Percentiles rank a stretch among this genome's conserved stretches.
These are phyloP conservation scores for Conus canariensis DNA, from an alignment of 2,888 invertebrate species.

Conservation along the genomic window DNA sequence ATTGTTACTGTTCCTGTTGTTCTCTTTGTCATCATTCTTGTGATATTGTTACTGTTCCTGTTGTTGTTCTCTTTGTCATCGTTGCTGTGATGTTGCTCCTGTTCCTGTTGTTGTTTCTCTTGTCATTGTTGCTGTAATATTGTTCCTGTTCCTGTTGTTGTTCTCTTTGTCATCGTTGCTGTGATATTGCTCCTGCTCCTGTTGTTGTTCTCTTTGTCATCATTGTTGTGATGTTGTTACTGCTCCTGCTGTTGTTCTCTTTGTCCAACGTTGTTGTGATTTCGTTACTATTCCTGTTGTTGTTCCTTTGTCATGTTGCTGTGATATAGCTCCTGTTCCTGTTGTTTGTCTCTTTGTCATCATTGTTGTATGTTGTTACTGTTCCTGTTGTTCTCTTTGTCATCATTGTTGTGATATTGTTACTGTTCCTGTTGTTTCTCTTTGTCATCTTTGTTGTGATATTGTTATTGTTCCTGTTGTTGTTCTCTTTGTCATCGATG, in stretches of 20 bases:
- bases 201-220: neutral
- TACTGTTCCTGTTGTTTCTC: neutral
- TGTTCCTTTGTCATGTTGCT: neutral
- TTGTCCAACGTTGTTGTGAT: too few species aligned
- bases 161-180: neutral
- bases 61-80: neutral
- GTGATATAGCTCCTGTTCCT: neutral
- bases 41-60: neutral
- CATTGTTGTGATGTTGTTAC: neutral
- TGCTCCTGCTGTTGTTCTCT: neutral
- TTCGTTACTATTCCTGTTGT: neutral
- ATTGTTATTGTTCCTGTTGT: neutral
- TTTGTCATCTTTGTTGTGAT: neutral
- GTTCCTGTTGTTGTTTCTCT: neutral
- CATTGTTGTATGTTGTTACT: neutral
- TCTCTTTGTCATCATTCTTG: neutral
- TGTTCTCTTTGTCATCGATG: neutral
- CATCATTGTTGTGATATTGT: neutral
- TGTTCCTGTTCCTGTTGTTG: too few species aligned
- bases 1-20: neutral
- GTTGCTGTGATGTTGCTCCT: neutral
- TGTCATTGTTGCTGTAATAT: too few species aligned
- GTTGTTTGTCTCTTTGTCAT: neutral
- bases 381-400: neutral
- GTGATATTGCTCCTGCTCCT: neutral